Base-by-base conservation (phyloP, 2,888 invertebrate species). In the Megalurothrips usitatus region DNA sequence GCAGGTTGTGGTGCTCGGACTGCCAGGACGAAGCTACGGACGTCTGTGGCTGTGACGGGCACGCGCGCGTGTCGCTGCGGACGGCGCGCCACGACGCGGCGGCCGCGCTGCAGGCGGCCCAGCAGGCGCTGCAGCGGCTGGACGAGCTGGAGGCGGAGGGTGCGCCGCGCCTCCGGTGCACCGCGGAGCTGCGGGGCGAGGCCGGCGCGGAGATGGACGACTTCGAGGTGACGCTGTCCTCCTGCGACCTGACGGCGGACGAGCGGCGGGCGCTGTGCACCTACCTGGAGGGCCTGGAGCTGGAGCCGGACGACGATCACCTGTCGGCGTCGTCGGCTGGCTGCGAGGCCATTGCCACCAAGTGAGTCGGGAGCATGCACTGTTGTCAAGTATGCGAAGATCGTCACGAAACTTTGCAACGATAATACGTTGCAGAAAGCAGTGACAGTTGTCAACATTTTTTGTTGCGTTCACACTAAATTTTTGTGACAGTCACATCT, bases 271-370 rank as follows among this genome's bases (percentile, higher is more conserved):
- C 19, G 14, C 58, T 58, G 58, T 58, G 58, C 58, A 19, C 58
- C 58, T 58, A 58, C 58, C 58, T 58, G 58, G 58, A 58, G 58
- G 58, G 58, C 58, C 58, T 58, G 58, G 58, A 19, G 58, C 58
- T 58, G 58, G 58, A 58, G 14, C 58, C 14, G 58, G 58, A 58
- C 58, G 4, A 19, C 6, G 19, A 58, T 17, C 58, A 58, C 58
- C 58, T 58, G 58, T 58, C 58, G 11, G 58, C 58, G 58, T 58
- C 58, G 58, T 58, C 58, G 14, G 58, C 58, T 17, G 58, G 58
- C 58, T 58, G 58, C 58, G 58, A 58, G 14, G 58, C 58, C 58
- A 58, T 58, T 1, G 58, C 58, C 58, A 58, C 58, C 34, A 43
- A 43, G 34, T 43, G 34, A 43, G 34, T 43, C 34, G 6, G 34